phyloP scores from a whole-genome alignment of 2,797 vertebrate species.

The Hypotaenidia philippensis region DNA sequence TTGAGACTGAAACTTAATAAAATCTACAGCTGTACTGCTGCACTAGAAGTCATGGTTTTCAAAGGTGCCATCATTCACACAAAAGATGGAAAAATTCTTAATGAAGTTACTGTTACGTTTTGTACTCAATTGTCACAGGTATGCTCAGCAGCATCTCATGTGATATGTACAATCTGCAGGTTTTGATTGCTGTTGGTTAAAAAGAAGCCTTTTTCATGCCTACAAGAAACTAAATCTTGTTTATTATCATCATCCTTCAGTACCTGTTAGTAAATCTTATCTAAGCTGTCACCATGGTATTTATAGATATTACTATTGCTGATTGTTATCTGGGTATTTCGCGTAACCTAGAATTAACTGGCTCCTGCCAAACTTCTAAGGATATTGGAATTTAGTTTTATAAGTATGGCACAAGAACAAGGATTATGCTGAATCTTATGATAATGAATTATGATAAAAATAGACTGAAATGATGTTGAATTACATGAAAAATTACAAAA shows the following conservation, averaged over 20 bases:
- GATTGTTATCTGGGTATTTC: neutral
- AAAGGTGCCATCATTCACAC: fast-evolving
- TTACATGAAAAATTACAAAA: neutral
- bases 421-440: neutral
- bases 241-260: neutral
- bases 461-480: neutral
- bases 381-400: neutral
- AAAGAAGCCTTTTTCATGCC: neutral
- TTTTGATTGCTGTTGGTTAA: neutral
- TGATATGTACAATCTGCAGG: neutral
- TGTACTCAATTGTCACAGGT: neutral
- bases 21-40: neutral
- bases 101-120: neutral
- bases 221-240: neutral
- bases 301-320: neutral
- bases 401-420: neutral
- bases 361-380: neutral
- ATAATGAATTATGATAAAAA: neutral
- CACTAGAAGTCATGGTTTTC: neutral
- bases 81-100: neutral
- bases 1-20: neutral
- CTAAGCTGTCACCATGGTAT: neutral
- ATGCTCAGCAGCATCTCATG: neutral
- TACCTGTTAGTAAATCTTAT: neutral
- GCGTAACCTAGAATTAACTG: neutral